Percentiles rank a stretch among this genome's conserved stretches.
Evolutionary conservation across 2,888 invertebrate genomes (phyloP).

Genomic region (Plagodis pulveraria): DNA sequence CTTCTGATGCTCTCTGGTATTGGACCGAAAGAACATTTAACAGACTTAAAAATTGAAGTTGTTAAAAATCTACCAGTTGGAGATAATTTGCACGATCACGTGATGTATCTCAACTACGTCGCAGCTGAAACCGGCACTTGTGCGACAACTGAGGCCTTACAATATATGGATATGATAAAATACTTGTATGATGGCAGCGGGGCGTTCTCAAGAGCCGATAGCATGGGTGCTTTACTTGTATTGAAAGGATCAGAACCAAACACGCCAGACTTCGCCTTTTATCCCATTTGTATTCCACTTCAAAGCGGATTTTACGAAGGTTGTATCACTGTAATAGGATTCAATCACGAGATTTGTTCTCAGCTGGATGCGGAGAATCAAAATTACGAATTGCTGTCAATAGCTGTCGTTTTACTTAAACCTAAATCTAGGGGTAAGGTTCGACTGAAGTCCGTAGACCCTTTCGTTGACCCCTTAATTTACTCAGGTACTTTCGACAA

Average conservation of each 20-base stretch:
- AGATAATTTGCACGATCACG: slow-evolving; percentile 68
- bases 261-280: slow-evolving; percentile 67
- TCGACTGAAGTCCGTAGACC: slow-evolving; percentile 50
- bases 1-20: slow-evolving; percentile 67
- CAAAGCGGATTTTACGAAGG: slow-evolving; percentile 43
- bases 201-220: slow-evolving; percentile 51
- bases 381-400: slow-evolving; percentile 54
- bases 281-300: slow-evolving; percentile 59
- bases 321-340: slow-evolving; percentile 54
- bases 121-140: slow-evolving; percentile 64
- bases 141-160: slow-evolving; percentile 30
- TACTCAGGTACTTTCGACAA: slow-evolving; percentile 63
- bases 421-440: slow-evolving; percentile 68
- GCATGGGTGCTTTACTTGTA: slow-evolving; percentile 61
- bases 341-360: slow-evolving; percentile 52
- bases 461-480: slow-evolving; percentile 59
- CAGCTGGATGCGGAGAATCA: slow-evolving; percentile 49
- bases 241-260: slow-evolving; percentile 41
- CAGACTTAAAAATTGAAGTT: slow-evolving; percentile 50
- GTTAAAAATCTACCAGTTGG: slow-evolving; percentile 66
- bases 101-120: slow-evolving; percentile 62
- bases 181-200: slow-evolving; percentile 65
- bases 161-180: slow-evolving; percentile 55
- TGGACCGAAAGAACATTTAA: slow-evolving; percentile 59
- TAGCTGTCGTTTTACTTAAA: slow-evolving; percentile 66